Percentiles rank a stretch among this genome's conserved stretches.
Conservation (phyloP, 1,140 invertebrate genomes). For the Drosophila ogumai region DNA sequence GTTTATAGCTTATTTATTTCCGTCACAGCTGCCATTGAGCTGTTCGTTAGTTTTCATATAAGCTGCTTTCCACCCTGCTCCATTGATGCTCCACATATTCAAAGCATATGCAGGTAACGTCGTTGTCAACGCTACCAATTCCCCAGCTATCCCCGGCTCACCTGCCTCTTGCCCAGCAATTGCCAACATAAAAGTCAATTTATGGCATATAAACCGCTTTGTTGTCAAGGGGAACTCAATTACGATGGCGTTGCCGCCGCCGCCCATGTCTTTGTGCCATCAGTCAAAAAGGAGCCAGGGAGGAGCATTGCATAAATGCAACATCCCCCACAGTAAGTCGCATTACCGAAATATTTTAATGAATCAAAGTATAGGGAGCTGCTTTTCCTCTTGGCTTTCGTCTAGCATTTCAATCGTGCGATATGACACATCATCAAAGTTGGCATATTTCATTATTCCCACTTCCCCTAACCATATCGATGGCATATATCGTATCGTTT, state of each 20-base stretch:
- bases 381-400: conserved; percentile 10
- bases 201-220: conserved; percentile 79
- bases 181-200: conserved; percentile 69
- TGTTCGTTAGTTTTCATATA: conserved; percentile 62
- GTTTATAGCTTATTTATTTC: conserved; percentile 10
- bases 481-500: conserved; percentile 50
- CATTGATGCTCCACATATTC: conserved; percentile 47
- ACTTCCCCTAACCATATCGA: conserved; percentile 9
- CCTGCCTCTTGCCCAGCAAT: conserved; percentile 17
- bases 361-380: conserved; percentile 52
- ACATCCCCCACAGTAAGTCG: conserved; percentile 16
- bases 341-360: conserved; percentile 74
- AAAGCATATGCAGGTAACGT: conserved; percentile 56
- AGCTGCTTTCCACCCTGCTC: conserved; percentile 50
- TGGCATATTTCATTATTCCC: conserved; percentile 76
- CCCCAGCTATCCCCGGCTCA: not conserved
- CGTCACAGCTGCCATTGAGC: conserved; percentile 16
- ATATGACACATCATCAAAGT: conserved; percentile 80
- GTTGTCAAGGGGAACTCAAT: conserved; percentile 68
- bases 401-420: conserved; percentile 71
- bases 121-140: conserved; percentile 42
- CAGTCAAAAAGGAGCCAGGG: conserved; percentile 20
- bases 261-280: conserved; percentile 10
- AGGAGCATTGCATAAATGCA: conserved; percentile 35
- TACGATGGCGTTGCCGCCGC: conserved; percentile 27